Percentiles rank a stretch among this genome's conserved stretches.
phyloP scores from a whole-genome alignment of 2,113 vertebrate species.

The Siniperca knerii region DNA sequence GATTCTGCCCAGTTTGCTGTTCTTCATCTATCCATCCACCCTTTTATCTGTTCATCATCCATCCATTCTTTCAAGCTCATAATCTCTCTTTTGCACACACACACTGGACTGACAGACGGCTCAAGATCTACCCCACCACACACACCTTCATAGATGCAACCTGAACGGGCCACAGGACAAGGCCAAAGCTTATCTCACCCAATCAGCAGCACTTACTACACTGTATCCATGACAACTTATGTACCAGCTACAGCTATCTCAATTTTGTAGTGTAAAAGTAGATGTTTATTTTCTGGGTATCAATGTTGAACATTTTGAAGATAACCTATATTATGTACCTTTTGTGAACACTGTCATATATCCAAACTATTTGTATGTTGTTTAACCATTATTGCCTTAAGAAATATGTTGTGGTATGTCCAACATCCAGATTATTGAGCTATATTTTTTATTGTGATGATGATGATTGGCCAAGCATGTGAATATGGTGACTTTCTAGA shows the following conservation, averaged over 20 bases:
- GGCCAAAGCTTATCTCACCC: slow-evolving; percentile 46
- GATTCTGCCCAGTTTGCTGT: slow-evolving; percentile 7
- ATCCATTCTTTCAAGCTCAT: slow-evolving; percentile 4
- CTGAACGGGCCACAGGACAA: slow-evolving; percentile 15
- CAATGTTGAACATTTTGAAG: slow-evolving; percentile 49
- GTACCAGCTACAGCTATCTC: slow-evolving; percentile 37
- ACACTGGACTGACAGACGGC: background rate
- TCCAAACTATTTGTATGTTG: slow-evolving; percentile 53
- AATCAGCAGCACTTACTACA: slow-evolving; percentile 18
- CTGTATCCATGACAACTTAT: slow-evolving; percentile 46
- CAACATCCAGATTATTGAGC: slow-evolving; percentile 41
- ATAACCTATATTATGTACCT: slow-evolving; percentile 47
- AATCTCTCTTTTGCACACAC: background rate
- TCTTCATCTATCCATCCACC: background rate
- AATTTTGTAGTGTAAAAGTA: slow-evolving; percentile 53
- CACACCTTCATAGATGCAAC: background rate
- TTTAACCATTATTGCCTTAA: slow-evolving; percentile 75
- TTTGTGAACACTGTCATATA: slow-evolving; percentile 55
- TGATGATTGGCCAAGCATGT: slow-evolving; percentile 40
- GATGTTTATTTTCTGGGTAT: slow-evolving; percentile 56
- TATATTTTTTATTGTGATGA: slow-evolving; percentile 59
- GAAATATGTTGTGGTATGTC: slow-evolving; percentile 48
- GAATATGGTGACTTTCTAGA: slow-evolving; percentile 2
- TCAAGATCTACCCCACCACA: background rate
- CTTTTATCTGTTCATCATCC: slow-evolving; percentile 6